Percentiles rank a stretch among this genome's conserved stretches.
phyloP scores from a whole-genome alignment of 2,888 invertebrate species.

The Oscheius onirici region DNA sequence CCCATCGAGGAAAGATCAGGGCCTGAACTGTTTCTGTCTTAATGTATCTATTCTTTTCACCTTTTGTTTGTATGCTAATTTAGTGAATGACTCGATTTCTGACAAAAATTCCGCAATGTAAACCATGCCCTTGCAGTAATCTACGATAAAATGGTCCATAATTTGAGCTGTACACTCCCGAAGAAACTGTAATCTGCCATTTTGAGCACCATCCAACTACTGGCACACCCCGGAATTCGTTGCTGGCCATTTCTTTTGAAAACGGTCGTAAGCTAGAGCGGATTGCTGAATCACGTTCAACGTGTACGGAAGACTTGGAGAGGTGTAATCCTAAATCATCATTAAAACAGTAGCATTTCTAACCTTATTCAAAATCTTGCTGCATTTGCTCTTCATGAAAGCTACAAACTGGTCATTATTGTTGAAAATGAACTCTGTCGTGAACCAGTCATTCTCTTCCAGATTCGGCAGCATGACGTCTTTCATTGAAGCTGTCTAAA shows the following conservation, averaged over 20 bases:
- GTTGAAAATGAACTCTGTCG: not conserved
- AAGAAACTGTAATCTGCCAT: not conserved
- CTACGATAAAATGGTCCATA: not conserved
- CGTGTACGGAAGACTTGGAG: not conserved
- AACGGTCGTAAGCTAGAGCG: not conserved
- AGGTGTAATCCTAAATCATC: not conserved
- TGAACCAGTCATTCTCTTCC: conserved; percentile 7
- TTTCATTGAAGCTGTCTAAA: not conserved
- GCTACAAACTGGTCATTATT: not conserved
- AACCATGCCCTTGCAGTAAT: conserved; percentile 6
- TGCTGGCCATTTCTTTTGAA: not conserved
- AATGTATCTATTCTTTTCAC: not conserved
- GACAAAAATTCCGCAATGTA: conserved; percentile 1
- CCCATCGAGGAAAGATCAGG: not conserved
- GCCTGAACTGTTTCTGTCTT: not conserved
- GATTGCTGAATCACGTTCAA: conserved; percentile 2
- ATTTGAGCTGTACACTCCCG: too few relatives aligned
- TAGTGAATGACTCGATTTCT: conserved; percentile 13
- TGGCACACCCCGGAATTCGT: not conserved
- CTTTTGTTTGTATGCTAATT: not conserved
- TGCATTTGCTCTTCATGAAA: conserved; percentile 4
- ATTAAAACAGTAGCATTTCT: not conserved
- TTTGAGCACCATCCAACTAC: too few relatives aligned
- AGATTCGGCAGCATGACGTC: not conserved
- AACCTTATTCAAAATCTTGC: not conserved